A percentile compares a stretch with the other conserved stretches of the same genome.
phyloP scores from a whole-genome alignment of 2,113 vertebrate species.

The Elaphurus davidianus region DNA sequence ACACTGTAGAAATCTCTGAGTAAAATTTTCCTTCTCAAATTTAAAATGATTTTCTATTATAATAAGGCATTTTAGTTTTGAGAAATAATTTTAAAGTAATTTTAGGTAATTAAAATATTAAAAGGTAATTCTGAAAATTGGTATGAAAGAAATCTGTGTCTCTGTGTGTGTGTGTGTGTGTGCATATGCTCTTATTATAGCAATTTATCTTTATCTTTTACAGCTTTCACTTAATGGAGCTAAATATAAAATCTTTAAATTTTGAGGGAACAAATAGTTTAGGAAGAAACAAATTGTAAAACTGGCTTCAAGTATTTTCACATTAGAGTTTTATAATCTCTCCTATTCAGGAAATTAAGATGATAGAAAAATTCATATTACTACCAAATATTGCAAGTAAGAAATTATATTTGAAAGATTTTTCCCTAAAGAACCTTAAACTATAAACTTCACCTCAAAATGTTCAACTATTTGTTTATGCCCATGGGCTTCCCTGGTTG shows the following conservation, averaged over 20 bases:
- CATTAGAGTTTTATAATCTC: slow-evolving; percentile 42
- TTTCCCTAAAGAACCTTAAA: neutral
- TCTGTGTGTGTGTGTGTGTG: neutral
- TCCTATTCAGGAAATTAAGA: slow-evolving; percentile 18
- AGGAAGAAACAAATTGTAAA: slow-evolving; percentile 44
- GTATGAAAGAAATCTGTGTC: slow-evolving; percentile 62
- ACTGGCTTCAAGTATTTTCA: slow-evolving; percentile 41
- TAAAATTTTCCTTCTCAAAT: slow-evolving; percentile 61
- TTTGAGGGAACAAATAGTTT: slow-evolving; percentile 57
- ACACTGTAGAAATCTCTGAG: slow-evolving; percentile 35
- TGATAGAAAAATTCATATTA: neutral
- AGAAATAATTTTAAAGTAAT: slow-evolving; percentile 74
- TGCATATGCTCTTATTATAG: neutral
- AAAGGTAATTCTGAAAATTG: slow-evolving; percentile 73
- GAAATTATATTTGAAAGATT: neutral
- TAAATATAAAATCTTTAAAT: slow-evolving; percentile 44
- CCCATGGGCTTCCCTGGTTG: neutral
- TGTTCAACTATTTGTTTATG: neutral
- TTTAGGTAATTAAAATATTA: slow-evolving; percentile 78
- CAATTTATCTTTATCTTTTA: slow-evolving; percentile 54
- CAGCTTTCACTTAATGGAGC: slow-evolving; percentile 43
- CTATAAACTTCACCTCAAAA: neutral
- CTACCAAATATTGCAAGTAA: neutral
- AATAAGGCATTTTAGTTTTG: slow-evolving; percentile 74
- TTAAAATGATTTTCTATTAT: slow-evolving; percentile 65